Evolutionary conservation across 2,797 vertebrate species (phyloP), one percentile per base, ranked within the genome.

Genomic region (Morelia viridis): DNA sequence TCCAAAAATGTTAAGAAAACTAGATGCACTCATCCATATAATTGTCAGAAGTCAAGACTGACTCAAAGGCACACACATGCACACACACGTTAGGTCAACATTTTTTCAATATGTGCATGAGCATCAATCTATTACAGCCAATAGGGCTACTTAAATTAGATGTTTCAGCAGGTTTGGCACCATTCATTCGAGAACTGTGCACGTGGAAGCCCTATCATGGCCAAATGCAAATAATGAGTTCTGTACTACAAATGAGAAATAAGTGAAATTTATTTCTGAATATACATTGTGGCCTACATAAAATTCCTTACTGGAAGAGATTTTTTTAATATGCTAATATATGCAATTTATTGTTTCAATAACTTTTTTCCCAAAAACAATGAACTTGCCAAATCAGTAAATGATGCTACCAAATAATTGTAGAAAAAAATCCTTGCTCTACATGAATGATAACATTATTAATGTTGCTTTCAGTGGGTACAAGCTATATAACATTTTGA

Each of bases 171-270:
- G 90, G 95, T 94, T 96, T 95, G 94, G 95, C 94, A 91, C 56
- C 84, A 24, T 0, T 0, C 3, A 15, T 90, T 61, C 6, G 94
- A 95, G 90, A 87, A 93, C 61, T 85, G 76, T 96, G 97, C 96
- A 97, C 96, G 96, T 97, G 91, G 92, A 96, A 96, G 93, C 53
- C 31, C 3, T 83, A 80, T 89, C 10, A 60, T 28, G 90, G 94
- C 93, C 95, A 95, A 91, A 91, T 84, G 91, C 46, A 90, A 92
- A 90, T 0, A 0, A 91, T 0, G 0, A 91, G 86, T 92, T 91
- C 71, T 0, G 89, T 53, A 58, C 6, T 4, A 12, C 50, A 94
- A 65, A 93, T 89, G 93, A 92, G 88, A 84, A 92, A 93, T 65
- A 90, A 85, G 93, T 87, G 53, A 53, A 94, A 93, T 80, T 90